phyloP scores from a whole-genome alignment of 2,888 invertebrate genomes.

The Drosophila neonasuta region DNA sequence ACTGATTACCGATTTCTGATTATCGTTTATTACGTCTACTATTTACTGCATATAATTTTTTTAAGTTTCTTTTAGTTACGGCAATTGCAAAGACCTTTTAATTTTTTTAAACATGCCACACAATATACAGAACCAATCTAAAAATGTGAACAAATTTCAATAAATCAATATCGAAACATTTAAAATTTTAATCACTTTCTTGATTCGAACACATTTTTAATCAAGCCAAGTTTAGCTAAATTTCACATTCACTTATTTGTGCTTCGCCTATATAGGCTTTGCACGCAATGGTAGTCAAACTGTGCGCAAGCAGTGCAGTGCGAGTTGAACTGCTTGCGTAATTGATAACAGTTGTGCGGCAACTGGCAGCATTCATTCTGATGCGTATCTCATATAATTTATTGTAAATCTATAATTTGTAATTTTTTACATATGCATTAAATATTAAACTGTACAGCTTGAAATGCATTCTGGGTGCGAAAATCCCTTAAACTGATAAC shows the following conservation, averaged over 20 bases:
- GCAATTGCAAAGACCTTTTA: constrained; percentile 36
- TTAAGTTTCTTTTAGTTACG: constrained; percentile 55
- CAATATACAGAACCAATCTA: constrained; percentile 23
- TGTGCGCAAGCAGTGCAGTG: constrained; percentile 40
- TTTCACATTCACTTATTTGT: constrained; percentile 3
- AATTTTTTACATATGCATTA: constrained; percentile 9
- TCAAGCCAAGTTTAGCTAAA: constrained; percentile 4
- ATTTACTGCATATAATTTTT: constrained; percentile 34
- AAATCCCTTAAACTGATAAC: constrained; percentile 10
- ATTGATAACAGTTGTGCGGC: constrained; percentile 27
- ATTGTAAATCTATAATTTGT: constrained; percentile 24
- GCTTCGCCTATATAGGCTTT: constrained; percentile 4
- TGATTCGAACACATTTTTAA: constrained; percentile 2
- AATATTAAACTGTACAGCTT: constrained; percentile 44
- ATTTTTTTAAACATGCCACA: constrained; percentile 35
- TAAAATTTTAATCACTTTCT: constrained; percentile 19
- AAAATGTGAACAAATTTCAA: constrained; percentile 41
- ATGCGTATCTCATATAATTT: constrained; percentile 30
- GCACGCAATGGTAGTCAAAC: constrained; percentile 25
- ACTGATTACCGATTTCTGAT: constrained; percentile 55
- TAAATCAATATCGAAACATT: constrained; percentile 39
- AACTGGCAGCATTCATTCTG: constrained; percentile 45
- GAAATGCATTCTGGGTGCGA: constrained; percentile 56
- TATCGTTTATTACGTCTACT: constrained; percentile 17
- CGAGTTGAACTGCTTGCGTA: constrained; percentile 33